Evolutionary conservation across 2,888 invertebrate genomes (phyloP), one percentile per base, ranked within the genome.

Genomic region (Trachelus tabidus): DNA sequence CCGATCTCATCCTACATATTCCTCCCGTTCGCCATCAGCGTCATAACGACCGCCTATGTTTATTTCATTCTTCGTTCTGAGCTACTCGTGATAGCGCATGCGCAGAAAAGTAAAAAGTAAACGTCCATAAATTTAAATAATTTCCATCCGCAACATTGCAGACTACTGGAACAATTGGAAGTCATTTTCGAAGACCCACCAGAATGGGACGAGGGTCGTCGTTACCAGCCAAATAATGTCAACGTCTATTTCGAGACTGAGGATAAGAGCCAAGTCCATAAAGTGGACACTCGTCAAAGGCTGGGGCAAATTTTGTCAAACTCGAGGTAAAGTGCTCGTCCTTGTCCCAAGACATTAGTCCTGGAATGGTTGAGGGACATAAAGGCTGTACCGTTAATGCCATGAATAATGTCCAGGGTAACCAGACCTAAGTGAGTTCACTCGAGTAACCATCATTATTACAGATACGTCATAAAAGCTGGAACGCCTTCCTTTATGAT

Each of bases 211-310:
- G 90, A 90, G 69, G 92, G 95, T 1, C 91, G 92, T 35, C 94
- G 94, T 83, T 98, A 97, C 88, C 93, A 89, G 75, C 87, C 92
- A 11, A 91, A 93, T 0, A 94, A 92, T 77, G 88, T 97, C 1
- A 94, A 94, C 90, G 92, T 97, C 1, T 97, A 96, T 88, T 97
- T 94, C 88, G 96, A 97, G 91, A 95, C 95, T 76, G 92, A 92
- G 77, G 93, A 94, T 82, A 94, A 93, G 81, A 93, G 93, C 73
- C 92, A 92, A 87, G 92, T 95, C 0, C 93, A 94, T 86, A 92
- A 94, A 81, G 92, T 96, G 3, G 90, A 95, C 84, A 86, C 93
- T 0, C 89, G 91, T 0, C 92, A 93, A 83, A 93, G 94, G 1
- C 92, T 97, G 4, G 91, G 92, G 1, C 93, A 95, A 77, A 92